Base-by-base conservation (phyloP, 1,140 invertebrate species). In the Trichoplusia ni region DNA sequence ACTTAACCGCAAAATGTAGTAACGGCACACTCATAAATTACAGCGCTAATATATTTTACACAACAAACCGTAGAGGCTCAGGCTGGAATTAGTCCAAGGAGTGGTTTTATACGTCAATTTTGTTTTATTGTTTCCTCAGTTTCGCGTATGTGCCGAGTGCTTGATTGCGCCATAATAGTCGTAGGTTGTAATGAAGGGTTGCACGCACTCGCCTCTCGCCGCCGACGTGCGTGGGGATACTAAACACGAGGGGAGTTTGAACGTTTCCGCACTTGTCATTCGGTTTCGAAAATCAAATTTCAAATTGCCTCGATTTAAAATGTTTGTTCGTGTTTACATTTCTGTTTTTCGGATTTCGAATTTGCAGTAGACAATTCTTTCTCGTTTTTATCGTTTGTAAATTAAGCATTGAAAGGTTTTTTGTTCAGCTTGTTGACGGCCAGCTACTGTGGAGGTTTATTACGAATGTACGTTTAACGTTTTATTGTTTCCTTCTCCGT, bases 81-180 rank as follows among this genome's bases (percentile, higher is more conserved):
- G 56, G 23, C 72, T 29, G 70, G 70, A 78, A 83, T 81, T 75
- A 79, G 77, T 81, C 61, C 72, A 81, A 74, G 77, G 73, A 79
- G 75, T 73, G 77, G 77, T 77, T 81, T 83, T 79, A 80, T 83
- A 77, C 77, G 74, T 82, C 81, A 79, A 84, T 84, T 80, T 78
- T 78, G 74, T 84, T 84, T 81, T 83, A 83, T 84, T 84, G 74
- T 84, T 80, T 79, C 79, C 79, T 78, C 66, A 80, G 79, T 84
- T 86, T 79, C 74, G 75, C 75, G 81, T 88, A 86, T 88, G 79
- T 86, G 84, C 77, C 69, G 79, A 84, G 81, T 71, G 74, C 69
- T 83, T 87, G 83, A 90, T 88, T 87, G 81, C 82, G 70, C 83
- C 75, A 79, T 89, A 89, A 88, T 86, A 77, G 78, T 71, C 77